Percentiles rank a stretch among this genome's conserved stretches.
Evolutionary conservation across 2,797 vertebrate species (phyloP).

Genomic region (Phalloptychus januarius): DNA sequence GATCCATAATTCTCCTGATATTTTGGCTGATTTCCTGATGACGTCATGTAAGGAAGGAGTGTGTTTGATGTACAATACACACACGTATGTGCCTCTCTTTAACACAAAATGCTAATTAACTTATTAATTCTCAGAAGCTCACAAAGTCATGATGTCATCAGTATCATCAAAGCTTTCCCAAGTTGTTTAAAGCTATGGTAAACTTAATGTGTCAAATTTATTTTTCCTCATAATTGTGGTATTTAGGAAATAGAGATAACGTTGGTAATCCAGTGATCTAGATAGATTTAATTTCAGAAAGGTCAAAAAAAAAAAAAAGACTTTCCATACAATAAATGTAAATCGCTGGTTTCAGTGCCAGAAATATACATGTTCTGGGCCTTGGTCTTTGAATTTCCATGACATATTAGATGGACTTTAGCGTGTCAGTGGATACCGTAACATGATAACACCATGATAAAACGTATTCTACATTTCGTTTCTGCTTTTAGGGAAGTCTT

Average conservation of each 20-base stretch:
- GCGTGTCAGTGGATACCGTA: neutral
- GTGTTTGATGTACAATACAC: neutral
- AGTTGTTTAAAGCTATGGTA: neutral
- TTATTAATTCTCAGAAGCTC: neutral
- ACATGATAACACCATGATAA: neutral
- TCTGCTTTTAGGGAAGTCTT: neutral
- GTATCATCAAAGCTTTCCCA: neutral
- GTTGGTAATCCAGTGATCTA: neutral
- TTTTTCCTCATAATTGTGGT: neutral
- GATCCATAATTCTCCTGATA: neutral
- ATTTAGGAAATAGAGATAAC: neutral
- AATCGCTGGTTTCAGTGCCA: neutral
- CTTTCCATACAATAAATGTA: neutral
- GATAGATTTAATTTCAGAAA: neutral
- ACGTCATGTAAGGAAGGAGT: neutral
- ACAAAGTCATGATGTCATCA: neutral
- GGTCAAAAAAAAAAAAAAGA: too few relatives aligned
- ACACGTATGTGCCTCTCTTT: neutral
- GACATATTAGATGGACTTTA: neutral
- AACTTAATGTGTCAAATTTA: neutral
- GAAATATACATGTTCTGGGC: neutral
- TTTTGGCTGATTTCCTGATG: neutral
- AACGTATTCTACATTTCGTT: neutral
- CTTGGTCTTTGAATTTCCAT: neutral
- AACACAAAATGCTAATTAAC: neutral